Percentiles rank a stretch among this genome's conserved stretches.
Evolutionary conservation across 2,113 vertebrate genomes (phyloP).

Genomic region (Mola mola): DNA sequence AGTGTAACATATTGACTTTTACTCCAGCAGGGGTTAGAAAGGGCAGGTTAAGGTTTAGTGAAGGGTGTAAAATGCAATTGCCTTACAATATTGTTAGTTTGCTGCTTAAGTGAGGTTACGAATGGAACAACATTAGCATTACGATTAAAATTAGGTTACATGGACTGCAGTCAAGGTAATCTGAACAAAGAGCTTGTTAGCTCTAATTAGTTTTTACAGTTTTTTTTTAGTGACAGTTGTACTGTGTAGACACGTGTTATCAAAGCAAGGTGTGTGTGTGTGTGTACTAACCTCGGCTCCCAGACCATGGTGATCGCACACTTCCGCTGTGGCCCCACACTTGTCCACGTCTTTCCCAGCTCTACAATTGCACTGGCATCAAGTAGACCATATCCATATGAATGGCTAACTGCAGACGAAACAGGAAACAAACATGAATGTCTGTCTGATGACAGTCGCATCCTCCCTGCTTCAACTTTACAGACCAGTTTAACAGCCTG

Average conservation of each 20-base stretch:
- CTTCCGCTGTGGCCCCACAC: conserved; percentile 88
- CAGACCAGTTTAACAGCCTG: neutral
- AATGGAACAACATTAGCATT: neutral
- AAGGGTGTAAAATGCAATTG: neutral
- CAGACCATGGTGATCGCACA: conserved; percentile 88
- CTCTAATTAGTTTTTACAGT: neutral
- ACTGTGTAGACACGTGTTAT: conserved; percentile 2
- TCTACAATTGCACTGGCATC: conserved; percentile 91
- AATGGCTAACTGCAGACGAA: conserved; percentile 90
- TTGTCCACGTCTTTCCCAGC: conserved; percentile 92
- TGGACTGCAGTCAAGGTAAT: conserved; percentile 3
- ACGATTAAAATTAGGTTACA: neutral
- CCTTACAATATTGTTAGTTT: neutral
- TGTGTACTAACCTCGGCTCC: conserved; percentile 86
- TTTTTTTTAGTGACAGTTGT: conserved; percentile 3
- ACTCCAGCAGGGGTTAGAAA: neutral
- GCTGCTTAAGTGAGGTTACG: neutral
- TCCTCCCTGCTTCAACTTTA: conserved; percentile 12
- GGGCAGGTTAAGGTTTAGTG: neutral
- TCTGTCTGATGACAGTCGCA: conserved; percentile 16
- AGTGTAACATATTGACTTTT: neutral
- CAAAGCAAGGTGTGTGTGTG: conserved; percentile 3
- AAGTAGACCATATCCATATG: conserved; percentile 93
- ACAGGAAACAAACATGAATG: conserved; percentile 37
- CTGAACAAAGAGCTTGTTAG: conserved; percentile 1